These are phyloP conservation scores for Drosophila colorata DNA, from an alignment of 2,888 invertebrate genomes.

Conservation along the genomic window DNA sequence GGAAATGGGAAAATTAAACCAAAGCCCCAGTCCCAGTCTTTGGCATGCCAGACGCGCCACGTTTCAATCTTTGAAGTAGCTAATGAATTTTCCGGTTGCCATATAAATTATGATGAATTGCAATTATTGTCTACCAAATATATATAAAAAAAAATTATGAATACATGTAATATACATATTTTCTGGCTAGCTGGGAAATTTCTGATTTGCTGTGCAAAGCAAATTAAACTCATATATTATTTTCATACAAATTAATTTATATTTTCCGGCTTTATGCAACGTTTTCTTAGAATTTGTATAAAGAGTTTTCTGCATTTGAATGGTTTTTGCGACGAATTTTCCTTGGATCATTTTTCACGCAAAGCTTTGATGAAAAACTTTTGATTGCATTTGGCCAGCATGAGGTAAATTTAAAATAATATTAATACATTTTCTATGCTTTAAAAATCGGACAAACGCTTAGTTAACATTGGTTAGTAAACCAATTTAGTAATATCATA, in stretches of 20 bases:
- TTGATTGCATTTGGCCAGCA: neutral
- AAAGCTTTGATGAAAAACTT: neutral
- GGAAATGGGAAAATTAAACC: constrained; percentile 30
- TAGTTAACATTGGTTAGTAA: too few species aligned
- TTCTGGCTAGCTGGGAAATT: neutral
- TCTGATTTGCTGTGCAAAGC: neutral
- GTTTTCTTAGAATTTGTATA: neutral
- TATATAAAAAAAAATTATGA: neutral
- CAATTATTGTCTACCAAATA: neutral
- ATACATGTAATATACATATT: neutral
- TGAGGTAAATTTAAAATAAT: too few species aligned
- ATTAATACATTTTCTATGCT: too few species aligned
- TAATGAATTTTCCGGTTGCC: constrained; percentile 32
- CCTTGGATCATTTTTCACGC: neutral
- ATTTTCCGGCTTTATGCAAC: neutral
- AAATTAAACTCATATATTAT: neutral
- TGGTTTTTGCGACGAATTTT: neutral
- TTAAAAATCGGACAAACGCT: too few species aligned
- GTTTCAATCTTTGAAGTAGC: constrained; percentile 21
- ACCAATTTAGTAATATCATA: too few species aligned
- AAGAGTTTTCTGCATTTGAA: constrained; percentile 6
- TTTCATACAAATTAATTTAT: neutral
- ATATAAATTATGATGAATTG: constrained; percentile 15
- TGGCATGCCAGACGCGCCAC: neutral
- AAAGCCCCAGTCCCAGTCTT: constrained; percentile 14